Evolutionary conservation across 1,140 invertebrate species (phyloP), one percentile per base, ranked within the genome.

Genomic region (Brachionus asplanchnoidis): DNA sequence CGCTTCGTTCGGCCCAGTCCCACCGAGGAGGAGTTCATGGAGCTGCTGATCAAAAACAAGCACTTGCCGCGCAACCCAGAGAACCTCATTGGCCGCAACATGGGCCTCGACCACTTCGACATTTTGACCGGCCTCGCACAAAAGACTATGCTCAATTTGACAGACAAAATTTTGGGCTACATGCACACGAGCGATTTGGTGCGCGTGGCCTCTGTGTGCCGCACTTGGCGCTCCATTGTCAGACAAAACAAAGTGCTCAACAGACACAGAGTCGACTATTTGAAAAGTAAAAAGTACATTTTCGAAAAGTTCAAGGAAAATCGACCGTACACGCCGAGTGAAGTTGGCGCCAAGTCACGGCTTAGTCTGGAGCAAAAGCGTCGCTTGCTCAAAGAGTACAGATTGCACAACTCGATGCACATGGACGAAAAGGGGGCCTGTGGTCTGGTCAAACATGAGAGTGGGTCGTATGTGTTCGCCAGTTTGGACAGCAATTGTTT

Each of bases 11-110:
- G 44, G 11, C 79, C 53, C 40, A 82, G 53, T 36, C 50, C 53
- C 2, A 82, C 79, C 36, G 53, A 82, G 42, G 79, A 82, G 23
- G 79, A 82, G n/a, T 82, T 82, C 53, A 82, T 82, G 79, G 36
- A 68, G 36, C 20, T 82, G 23, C 42, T 82, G 9, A 68, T 82
- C 32, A 68, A 28, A 17, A 82, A 82, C n/a, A 60, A 82, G 44
- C 79, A 65, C 32, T 42, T 82, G 53, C 79, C 79, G 5, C 9
- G 26, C 32, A 82, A 82, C 53, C 79, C 79, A 20, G 79, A 82
- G n/a, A 26, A 42, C 36, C 28, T 82, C 8, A 82, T 82, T 4
- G 79, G 79, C 32, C 53, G 79, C 2, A 42, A 82, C 26, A 82
- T 82, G 79, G 79, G 79, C n/a, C 23, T 82, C 8, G 65, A 82